These are phyloP conservation scores for Napeogenes inachia DNA, from an alignment of 2,888 invertebrate genomes.

Conservation along the genomic window DNA sequence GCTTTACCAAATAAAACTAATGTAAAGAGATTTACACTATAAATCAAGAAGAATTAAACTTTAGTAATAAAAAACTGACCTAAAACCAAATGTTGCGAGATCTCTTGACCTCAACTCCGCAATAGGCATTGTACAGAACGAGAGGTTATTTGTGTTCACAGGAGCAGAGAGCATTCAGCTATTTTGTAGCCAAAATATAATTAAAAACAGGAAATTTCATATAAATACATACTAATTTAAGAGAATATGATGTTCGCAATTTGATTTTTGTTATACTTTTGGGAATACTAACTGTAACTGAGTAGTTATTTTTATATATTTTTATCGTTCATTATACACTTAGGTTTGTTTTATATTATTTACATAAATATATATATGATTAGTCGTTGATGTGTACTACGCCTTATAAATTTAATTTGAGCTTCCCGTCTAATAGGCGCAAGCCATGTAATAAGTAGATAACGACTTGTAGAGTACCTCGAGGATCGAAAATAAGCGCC, in stretches of 20 bases:
- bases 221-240: no score
- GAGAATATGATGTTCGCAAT: no score
- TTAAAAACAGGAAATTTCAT: neutral
- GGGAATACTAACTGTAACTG: no score
- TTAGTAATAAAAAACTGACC: slow-evolving; percentile 25
- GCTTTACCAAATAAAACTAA: no score
- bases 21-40: no score
- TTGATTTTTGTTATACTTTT: no score
- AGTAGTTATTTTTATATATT: no score
- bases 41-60: slow-evolving; percentile 2
- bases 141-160: slow-evolving; percentile 17
- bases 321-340: no score
- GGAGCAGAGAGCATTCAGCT: slow-evolving; percentile 8
- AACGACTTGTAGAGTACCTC: slow-evolving; percentile 15
- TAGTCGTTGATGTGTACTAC: neutral
- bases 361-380: no score
- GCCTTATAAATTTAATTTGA: neutral
- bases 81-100: slow-evolving; percentile 26
- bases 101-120: slow-evolving; percentile 29
- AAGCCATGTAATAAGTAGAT: slow-evolving; percentile 19
- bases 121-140: slow-evolving; percentile 27
- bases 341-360: no score
- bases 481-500: slow-evolving; percentile 5
- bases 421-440: slow-evolving; percentile 13
- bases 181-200: slow-evolving; percentile 1